Percentiles rank a stretch among this genome's conserved stretches.
phyloP scores from a whole-genome alignment of 2,113 vertebrate genomes.

The Panthera uncia region DNA sequence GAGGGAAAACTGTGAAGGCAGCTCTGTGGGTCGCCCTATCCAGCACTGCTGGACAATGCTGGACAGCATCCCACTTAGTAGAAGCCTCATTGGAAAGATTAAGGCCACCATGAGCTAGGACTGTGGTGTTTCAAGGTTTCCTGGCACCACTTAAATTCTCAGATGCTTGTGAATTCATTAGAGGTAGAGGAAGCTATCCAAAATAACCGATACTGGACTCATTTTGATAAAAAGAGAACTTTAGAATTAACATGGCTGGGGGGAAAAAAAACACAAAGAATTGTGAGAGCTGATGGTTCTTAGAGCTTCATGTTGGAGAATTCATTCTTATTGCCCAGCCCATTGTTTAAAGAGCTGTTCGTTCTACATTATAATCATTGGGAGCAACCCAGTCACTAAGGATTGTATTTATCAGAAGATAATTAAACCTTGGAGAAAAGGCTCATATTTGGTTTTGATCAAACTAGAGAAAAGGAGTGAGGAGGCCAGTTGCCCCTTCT shows the following conservation, averaged over 20 bases:
- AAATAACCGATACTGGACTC: background rate
- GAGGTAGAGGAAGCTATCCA: background rate
- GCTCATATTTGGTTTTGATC: background rate
- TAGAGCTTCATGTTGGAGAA: background rate
- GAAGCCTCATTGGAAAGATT: background rate
- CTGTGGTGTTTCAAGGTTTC: background rate
- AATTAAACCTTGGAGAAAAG: constrained; percentile 7
- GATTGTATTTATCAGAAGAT: background rate
- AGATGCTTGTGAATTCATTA: background rate
- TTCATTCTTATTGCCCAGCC: background rate
- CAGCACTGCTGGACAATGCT: background rate
- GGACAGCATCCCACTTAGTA: background rate
- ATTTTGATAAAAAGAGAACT: background rate
- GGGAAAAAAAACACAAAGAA: background rate
- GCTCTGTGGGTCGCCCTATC: background rate
- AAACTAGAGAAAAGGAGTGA: background rate
- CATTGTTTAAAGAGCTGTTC: background rate
- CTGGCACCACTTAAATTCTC: background rate
- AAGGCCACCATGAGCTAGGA: background rate
- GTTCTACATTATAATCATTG: background rate
- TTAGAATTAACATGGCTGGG: background rate
- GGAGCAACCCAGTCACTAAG: background rate
- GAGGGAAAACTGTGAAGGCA: background rate
- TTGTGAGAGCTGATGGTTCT: background rate
- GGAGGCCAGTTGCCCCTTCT: background rate